A percentile compares a stretch with the other conserved stretches of the same genome.
These are phyloP conservation scores for Labeo catla DNA, from an alignment of 2,113 vertebrate genomes.

Conservation along the genomic window DNA sequence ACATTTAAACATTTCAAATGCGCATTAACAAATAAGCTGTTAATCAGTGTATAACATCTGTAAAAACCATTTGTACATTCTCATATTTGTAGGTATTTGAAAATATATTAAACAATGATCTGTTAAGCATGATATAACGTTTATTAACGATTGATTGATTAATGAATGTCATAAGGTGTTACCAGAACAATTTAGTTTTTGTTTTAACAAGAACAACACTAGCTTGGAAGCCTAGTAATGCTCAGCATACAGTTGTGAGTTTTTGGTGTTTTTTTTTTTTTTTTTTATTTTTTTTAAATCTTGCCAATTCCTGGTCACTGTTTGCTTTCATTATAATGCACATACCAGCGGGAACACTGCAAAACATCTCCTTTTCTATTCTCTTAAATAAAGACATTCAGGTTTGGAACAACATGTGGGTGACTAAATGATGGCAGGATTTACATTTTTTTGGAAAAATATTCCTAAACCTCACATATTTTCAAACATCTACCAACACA, in stretches of 20 bases:
- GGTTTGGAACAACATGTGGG: background rate
- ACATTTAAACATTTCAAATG: too few species aligned
- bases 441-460: background rate
- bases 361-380: background rate
- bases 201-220: background rate
- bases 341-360: background rate
- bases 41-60: too few species aligned
- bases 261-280: background rate
- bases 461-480: background rate
- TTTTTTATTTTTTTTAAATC: background rate
- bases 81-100: too few species aligned
- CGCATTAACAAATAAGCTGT: too few species aligned
- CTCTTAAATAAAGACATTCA: background rate
- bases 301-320: background rate
- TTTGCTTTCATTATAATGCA: background rate
- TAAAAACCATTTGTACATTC: too few species aligned
- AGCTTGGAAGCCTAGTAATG: background rate
- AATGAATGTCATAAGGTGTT: too few species aligned
- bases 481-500: background rate
- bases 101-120: too few species aligned
- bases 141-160: too few species aligned
- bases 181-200: background rate
- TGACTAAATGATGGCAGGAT: background rate
- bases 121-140: too few species aligned
- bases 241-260: background rate